Conservation (phyloP, 2,113 vertebrate species). For the Daboia siamensis region DNA sequence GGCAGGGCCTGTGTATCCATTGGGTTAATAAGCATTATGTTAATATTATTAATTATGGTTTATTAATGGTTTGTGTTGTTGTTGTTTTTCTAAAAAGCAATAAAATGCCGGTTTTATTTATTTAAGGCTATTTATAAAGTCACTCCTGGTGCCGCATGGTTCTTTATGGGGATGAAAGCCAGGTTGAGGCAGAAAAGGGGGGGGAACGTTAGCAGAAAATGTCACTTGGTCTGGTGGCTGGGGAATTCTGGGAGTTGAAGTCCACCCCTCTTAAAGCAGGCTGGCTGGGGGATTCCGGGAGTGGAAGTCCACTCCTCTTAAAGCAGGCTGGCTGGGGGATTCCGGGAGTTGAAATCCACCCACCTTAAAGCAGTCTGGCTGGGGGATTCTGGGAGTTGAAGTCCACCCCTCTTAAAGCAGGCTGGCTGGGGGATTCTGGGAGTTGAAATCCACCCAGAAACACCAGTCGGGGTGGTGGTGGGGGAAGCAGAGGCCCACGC, state of each 20-base stretch:
- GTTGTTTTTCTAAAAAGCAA: neutral
- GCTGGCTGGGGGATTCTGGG: no score
- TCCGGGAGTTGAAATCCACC: no score
- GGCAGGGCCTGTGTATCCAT: neutral
- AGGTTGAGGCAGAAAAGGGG: neutral
- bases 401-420: no score
- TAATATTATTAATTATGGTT: constrained; percentile 33
- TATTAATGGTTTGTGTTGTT: neutral
- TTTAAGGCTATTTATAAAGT: constrained; percentile 18
- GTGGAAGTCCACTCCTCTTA: fast-evolving
- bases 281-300: no score
- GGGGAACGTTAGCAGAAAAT: neutral
- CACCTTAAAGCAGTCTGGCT: no score
- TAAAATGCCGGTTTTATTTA: neutral
- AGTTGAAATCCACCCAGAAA: neutral
- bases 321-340: no score
- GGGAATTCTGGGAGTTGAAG: neutral
- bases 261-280: neutral
- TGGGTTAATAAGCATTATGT: constrained; percentile 9
- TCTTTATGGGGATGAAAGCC: neutral
- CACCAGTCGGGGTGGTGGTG: no score
- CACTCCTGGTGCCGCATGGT: neutral
- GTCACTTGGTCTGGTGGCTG: neutral
- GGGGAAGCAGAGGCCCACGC: neutral
- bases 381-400: no score